A percentile compares a stretch with the other conserved stretches of the same genome.
Conservation (phyloP, 2,888 invertebrate genomes). For the Nephrotoma appendiculata region DNA sequence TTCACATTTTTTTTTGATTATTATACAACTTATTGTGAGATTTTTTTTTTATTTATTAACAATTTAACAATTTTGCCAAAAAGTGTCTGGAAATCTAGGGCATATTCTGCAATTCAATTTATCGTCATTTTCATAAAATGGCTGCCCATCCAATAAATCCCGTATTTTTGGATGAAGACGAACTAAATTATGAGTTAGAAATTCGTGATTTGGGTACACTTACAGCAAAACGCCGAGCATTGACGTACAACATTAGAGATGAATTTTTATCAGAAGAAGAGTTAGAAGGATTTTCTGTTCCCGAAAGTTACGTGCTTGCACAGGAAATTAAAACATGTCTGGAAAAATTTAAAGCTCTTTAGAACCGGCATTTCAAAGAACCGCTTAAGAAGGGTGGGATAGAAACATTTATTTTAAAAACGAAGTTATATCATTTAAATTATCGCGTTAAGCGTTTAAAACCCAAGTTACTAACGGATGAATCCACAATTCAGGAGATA, state of each 20-base stretch:
- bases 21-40: no score
- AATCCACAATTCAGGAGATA: no score
- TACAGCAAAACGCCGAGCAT: neutral
- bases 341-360: neutral
- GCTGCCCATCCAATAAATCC: neutral
- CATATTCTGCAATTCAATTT: no score
- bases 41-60: no score
- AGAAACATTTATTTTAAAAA: neutral
- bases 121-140: no score
- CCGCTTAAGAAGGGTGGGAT: neutral
- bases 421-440: neutral
- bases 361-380: neutral
- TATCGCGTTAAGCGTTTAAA: neutral
- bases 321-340: neutral
- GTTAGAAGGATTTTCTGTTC: neutral
- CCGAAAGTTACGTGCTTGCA: neutral
- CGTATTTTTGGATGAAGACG: neutral
- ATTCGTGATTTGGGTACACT: neutral
- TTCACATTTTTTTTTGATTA: no score
- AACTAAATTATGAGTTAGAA: neutral
- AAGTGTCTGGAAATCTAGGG: no score
- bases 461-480: no score
- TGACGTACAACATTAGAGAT: neutral
- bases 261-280: neutral
- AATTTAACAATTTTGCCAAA: no score